These are phyloP conservation scores for Tachycineta bicolor DNA, from an alignment of 2,113 vertebrate species.

Conservation along the genomic window DNA sequence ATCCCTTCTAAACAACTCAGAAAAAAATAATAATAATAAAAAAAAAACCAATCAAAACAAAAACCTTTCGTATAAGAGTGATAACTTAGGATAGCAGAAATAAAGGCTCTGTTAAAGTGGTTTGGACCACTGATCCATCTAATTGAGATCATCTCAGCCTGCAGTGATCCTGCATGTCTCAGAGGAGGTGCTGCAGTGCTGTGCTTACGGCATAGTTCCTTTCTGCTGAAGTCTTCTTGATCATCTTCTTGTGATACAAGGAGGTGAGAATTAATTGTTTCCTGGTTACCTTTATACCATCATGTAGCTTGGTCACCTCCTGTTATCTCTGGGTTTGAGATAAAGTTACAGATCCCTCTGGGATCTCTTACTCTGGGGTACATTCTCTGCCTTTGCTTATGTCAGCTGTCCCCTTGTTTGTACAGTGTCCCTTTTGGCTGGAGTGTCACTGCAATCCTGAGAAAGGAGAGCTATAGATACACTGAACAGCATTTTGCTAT, in stretches of 20 bases:
- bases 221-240: background rate
- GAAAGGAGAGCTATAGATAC: background rate
- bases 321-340: background rate
- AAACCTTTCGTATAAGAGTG: background rate
- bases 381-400: background rate
- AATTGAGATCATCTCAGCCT: background rate
- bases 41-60: background rate
- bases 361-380: background rate
- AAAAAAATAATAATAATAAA: background rate
- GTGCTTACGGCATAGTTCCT: background rate
- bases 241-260: background rate
- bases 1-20: background rate
- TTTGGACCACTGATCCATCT: background rate
- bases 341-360: background rate
- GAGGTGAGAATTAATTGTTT: background rate
- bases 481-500: background rate
- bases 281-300: background rate
- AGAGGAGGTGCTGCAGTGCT: background rate
- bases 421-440: background rate
- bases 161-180: background rate
- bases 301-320: background rate
- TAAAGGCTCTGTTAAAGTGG: background rate
- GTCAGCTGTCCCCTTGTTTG: background rate
- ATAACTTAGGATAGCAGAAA: background rate
- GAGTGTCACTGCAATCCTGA: background rate